Evolutionary conservation across 2,113 vertebrate genomes (phyloP).

Genomic region (Sarotherodon lohbergeri): DNA sequence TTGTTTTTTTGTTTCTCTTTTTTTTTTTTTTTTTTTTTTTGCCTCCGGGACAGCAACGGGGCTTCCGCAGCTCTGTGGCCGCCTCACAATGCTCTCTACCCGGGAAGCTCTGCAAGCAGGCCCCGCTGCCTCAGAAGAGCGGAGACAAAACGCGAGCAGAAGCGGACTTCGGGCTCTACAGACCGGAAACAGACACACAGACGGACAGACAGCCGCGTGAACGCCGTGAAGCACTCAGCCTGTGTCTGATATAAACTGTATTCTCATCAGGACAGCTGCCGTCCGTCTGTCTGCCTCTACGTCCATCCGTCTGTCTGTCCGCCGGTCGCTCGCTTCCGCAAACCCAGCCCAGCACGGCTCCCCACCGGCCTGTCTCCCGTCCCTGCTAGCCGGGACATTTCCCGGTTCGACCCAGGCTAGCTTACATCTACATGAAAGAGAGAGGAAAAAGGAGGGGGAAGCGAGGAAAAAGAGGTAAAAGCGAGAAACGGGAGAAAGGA

Average conservation of each 20-base stretch:
- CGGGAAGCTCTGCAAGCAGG: conserved; percentile 16
- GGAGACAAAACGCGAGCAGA: neutral
- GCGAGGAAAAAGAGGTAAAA: neutral
- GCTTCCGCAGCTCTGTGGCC: conserved; percentile 13
- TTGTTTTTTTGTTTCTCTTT: too few species aligned
- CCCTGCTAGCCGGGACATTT: neutral
- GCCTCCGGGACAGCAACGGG: conserved; percentile 4
- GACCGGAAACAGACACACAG: neutral
- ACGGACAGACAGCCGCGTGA: neutral
- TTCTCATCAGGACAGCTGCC: neutral
- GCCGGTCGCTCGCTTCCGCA: conserved; percentile 63
- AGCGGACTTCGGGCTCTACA: neutral
- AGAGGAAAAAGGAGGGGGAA: neutral
- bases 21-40: neutral
- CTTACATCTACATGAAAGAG: neutral
- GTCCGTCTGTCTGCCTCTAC: conserved; percentile 25
- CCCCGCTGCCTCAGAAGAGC: conserved; percentile 8
- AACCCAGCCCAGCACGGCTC: conserved; percentile 46
- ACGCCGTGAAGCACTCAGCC: neutral
- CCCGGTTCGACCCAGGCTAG: neutral
- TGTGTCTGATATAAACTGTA: neutral
- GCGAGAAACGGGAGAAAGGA: neutral
- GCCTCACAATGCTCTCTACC: neutral
- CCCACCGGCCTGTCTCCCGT: conserved; percentile 7
- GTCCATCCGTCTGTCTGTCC: conserved; percentile 22